These are phyloP conservation scores for Phocoena sinus DNA, from an alignment of 2,113 vertebrate genomes.

Conservation along the genomic window DNA sequence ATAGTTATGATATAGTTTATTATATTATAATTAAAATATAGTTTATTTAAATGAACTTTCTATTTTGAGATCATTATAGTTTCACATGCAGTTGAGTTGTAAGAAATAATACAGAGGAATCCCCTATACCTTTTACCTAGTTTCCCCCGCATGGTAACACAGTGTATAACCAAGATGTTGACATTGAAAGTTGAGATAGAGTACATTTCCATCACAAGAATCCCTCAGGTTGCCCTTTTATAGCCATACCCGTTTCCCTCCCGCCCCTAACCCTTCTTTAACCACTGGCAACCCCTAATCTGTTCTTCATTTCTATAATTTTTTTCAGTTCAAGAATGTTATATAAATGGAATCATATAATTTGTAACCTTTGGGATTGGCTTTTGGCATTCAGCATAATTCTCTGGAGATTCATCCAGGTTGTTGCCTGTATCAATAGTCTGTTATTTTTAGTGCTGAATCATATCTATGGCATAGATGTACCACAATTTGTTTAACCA, in stretches of 20 bases:
- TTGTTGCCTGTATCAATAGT: neutral
- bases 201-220: neutral
- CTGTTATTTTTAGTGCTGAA: neutral
- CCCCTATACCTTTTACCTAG: neutral
- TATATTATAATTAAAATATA: neutral
- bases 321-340: neutral
- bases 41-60: neutral
- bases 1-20: neutral
- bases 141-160: neutral
- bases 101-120: neutral
- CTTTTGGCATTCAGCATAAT: neutral
- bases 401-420: neutral
- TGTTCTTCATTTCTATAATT: neutral
- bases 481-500: neutral
- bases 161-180: neutral
- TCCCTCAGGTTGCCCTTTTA: neutral
- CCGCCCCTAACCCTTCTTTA: neutral
- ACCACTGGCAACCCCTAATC: neutral
- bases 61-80: neutral
- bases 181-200: neutral
- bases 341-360: neutral
- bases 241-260: neutral
- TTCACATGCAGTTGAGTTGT: neutral
- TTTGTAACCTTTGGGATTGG: neutral
- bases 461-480: neutral